Percentiles rank a stretch among this genome's conserved stretches.
These are phyloP conservation scores for Eucidaris tribuloides DNA, from an alignment of 35 echinoderm and acorn worm genomes.

Conservation along the genomic window DNA sequence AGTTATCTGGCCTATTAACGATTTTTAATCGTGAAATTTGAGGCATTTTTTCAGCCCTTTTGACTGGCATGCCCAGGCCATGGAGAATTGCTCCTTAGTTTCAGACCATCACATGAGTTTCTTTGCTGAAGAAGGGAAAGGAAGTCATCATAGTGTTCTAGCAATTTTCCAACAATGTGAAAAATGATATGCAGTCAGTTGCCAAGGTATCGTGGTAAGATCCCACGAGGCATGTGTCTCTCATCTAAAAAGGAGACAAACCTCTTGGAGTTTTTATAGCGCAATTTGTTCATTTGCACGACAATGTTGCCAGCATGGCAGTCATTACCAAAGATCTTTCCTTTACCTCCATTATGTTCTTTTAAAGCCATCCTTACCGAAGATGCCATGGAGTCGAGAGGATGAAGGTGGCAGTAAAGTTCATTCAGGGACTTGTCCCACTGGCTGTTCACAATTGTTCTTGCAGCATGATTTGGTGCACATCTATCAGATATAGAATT, in stretches of 20 bases:
- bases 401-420: slow-evolving; percentile 37
- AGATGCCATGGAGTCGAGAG: slow-evolving; percentile 34
- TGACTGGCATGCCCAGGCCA: too few relatives aligned
- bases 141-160: slow-evolving; percentile 26
- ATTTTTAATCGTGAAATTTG: too few relatives aligned
- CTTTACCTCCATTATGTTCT: neutral
- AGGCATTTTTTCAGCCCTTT: too few relatives aligned
- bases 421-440: slow-evolving; percentile 47
- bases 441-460: neutral
- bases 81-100: neutral
- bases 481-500: slow-evolving; percentile 42
- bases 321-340: slow-evolving; percentile 34
- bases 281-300: slow-evolving; percentile 41
- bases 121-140: neutral
- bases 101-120: neutral
- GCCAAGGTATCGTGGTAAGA: slow-evolving; percentile 41
- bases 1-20: too few relatives aligned
- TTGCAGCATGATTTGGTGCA: slow-evolving; percentile 34
- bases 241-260: slow-evolving; percentile 31
- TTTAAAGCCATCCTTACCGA: slow-evolving; percentile 34
- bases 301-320: slow-evolving; percentile 41
- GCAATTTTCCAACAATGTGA: slow-evolving; percentile 22
- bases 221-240: neutral
- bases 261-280: slow-evolving; percentile 36
- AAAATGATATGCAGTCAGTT: slow-evolving; percentile 36